Conservation (phyloP, 2,888 invertebrate species). For the Cyclophora punctaria region DNA sequence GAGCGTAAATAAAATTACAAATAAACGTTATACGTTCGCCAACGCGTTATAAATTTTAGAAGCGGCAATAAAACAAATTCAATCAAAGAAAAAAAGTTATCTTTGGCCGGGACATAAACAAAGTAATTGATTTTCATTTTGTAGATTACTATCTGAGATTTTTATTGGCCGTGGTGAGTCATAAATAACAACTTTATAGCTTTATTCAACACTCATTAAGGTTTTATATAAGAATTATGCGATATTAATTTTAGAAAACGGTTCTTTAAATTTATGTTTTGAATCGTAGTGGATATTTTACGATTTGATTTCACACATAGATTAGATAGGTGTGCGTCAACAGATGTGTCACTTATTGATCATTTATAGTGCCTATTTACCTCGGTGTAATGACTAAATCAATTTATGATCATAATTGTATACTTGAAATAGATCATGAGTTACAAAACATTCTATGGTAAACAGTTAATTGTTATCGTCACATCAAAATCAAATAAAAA, state of each 20-base stretch:
- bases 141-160: conserved; percentile 40
- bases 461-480: too few species aligned
- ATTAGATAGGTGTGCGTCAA: conserved; percentile 4
- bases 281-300: conserved; percentile 35
- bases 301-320: conserved; percentile 28
- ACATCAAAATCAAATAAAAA: too few species aligned
- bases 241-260: conserved; percentile 68
- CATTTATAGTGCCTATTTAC: too few species aligned
- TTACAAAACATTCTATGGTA: too few species aligned
- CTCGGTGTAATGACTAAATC: too few species aligned
- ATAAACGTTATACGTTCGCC: conserved; percentile 10
- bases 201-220: conserved; percentile 69
- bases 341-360: conserved; percentile 6
- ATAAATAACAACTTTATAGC: conserved; percentile 61
- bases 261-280: conserved; percentile 47
- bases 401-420: too few species aligned
- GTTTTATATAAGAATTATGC: conserved; percentile 65
- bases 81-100: conserved; percentile 19
- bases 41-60: conserved; percentile 19
- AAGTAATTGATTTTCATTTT: conserved; percentile 48
- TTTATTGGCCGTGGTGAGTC: conserved; percentile 39
- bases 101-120: conserved; percentile 38
- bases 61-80: conserved; percentile 24
- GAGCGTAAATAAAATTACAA: conserved; percentile 8
- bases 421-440: too few species aligned